These are phyloP conservation scores for Henricia sp. DNA, from an alignment of 53 echinoderm and acorn worm genomes.

Conservation along the genomic window DNA sequence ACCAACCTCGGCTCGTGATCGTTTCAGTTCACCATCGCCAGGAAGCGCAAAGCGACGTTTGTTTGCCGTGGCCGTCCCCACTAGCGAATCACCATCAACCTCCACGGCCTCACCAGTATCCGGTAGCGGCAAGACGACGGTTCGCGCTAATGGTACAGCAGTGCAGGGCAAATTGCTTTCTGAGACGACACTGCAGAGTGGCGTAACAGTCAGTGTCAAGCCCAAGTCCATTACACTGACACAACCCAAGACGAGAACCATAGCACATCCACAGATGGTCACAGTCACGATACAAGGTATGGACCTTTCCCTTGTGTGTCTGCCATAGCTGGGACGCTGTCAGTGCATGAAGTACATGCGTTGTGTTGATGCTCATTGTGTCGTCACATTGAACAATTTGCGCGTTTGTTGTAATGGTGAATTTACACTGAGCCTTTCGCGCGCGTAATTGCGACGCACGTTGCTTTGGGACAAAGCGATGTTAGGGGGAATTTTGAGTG, in stretches of 20 bases:
- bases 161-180: slow-evolving; percentile 4
- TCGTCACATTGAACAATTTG: no score
- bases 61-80: slow-evolving; percentile 47
- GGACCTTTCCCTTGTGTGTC: no score
- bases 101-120: background rate
- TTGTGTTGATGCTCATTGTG: no score
- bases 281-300: slow-evolving; percentile 62
- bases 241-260: slow-evolving; percentile 40
- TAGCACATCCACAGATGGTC: slow-evolving; percentile 48
- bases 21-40: slow-evolving; percentile 92
- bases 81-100: background rate
- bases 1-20: slow-evolving; percentile 87
- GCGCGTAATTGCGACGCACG: no score
- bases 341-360: no score
- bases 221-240: slow-evolving; percentile 54
- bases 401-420: no score
- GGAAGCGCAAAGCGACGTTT: slow-evolving; percentile 86
- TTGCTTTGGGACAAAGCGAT: no score
- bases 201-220: slow-evolving; percentile 40
- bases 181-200: slow-evolving; percentile 51
- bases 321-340: no score
- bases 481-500: no score
- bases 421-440: no score
- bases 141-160: background rate
- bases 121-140: background rate